Evolutionary conservation across 2,888 invertebrate genomes (phyloP), one percentile per base, ranked within the genome.

Genomic region (Octodonta nipae): DNA sequence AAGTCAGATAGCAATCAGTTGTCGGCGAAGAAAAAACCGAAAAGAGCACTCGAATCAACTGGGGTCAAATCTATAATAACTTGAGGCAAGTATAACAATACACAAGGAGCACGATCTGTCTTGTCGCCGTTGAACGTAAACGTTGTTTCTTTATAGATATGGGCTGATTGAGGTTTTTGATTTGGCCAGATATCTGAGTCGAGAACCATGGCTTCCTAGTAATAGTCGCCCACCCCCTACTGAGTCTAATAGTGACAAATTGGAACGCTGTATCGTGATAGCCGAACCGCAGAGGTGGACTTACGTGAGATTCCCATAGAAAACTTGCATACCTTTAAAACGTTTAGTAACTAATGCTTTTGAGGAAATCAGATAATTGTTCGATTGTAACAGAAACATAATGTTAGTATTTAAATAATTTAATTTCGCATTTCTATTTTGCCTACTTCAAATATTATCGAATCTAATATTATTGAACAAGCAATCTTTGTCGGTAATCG

Each of bases 51-150:
- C 54, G 54, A n/a, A n/a, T n/a, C n/a, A 54, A 53, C 53, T 45
- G 42, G 51, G 56, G 55, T 56, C 55, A 55, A 52, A 54, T 56
- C 52, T 52, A 52, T 55, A 56, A 55, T 56, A 54, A 53, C 50
- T 53, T 46, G 47, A 47, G 46, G 51, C 51, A 53, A 54, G 46
- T 47, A 49, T 49, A 56, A 56, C 55, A 55, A 56, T 54, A 54
- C 51, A 45, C 47, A 46, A 50, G 40, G 47, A 46, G 52, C 55
- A 55, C 55, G 55, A 55, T 47, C 52, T 52, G 51, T 44, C 52
- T 51, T 50, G 47, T 47, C 49, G 46, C 47, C 42, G 46, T 50
- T 47, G 44, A 45, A 46, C 46, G 49, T 45, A 47, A 49, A 47
- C 45, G 43, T 46, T 47, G 47, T n/a, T n/a, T n/a, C n/a, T n/a